These are phyloP conservation scores for Saccopteryx leptura DNA, from an alignment of 2,113 vertebrate genomes.

Conservation along the genomic window DNA sequence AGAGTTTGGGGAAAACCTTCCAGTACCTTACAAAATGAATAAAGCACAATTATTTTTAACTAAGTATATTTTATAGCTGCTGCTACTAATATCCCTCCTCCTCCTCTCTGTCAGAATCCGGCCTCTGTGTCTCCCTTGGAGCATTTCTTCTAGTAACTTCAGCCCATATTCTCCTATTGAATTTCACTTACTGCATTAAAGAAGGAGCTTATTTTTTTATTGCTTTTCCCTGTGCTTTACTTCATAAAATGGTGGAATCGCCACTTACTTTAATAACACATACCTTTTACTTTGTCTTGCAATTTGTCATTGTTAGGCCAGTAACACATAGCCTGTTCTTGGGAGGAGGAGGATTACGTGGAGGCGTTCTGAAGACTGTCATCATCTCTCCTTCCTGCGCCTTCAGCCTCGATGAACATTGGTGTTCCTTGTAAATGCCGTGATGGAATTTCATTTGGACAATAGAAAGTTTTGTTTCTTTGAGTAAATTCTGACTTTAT, in stretches of 20 bases:
- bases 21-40: slow-evolving; percentile 60
- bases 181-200: slow-evolving; percentile 25
- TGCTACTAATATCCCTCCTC: background rate
- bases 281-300: slow-evolving; percentile 43
- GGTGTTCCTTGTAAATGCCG: slow-evolving; percentile 31
- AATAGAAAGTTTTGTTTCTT: background rate
- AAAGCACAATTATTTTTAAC: slow-evolving; percentile 65
- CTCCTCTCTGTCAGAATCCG: background rate
- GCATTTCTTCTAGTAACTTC: slow-evolving; percentile 17
- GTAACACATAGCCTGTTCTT: background rate
- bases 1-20: slow-evolving; percentile 45
- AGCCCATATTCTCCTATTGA: background rate
- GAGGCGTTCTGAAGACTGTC: background rate
- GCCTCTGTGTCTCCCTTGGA: background rate
- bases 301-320: slow-evolving; percentile 69
- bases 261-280: slow-evolving; percentile 37
- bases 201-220: slow-evolving; percentile 33
- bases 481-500: slow-evolving; percentile 23
- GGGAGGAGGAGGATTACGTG: background rate
- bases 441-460: background rate
- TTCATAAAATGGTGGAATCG: slow-evolving; percentile 23
- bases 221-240: slow-evolving; percentile 48
- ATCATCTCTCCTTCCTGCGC: background rate
- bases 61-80: slow-evolving; percentile 47
- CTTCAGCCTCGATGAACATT: background rate